phyloP scores from a whole-genome alignment of 2,113 vertebrate genomes.

The Scomber scombrus region DNA sequence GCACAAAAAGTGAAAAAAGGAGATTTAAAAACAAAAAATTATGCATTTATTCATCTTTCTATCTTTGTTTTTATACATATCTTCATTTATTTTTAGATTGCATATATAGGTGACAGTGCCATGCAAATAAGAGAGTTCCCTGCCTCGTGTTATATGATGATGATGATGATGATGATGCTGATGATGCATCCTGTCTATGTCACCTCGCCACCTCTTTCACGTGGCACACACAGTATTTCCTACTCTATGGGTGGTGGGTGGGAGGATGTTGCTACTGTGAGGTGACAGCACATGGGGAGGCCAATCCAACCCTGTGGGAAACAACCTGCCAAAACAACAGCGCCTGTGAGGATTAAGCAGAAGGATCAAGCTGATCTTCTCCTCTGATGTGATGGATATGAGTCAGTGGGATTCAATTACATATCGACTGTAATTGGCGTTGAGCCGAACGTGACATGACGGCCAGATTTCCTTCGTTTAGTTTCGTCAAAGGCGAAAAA shows the following conservation, averaged over 20 bases:
- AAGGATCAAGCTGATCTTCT: neutral
- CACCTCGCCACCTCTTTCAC: slow-evolving; percentile 20
- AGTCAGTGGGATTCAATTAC: slow-evolving; percentile 8
- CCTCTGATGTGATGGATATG: neutral
- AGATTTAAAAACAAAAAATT: no score
- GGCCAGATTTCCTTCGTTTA: neutral
- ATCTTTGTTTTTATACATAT: no score
- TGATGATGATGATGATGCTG: no score
- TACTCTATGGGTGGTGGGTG: neutral
- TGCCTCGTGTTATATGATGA: no score
- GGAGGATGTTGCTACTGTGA: neutral
- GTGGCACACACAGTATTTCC: slow-evolving; percentile 1
- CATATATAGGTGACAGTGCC: no score
- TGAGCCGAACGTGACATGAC: neutral
- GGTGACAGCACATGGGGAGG: neutral
- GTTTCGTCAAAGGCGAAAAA: no score
- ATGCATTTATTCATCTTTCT: no score
- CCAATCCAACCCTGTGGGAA: neutral
- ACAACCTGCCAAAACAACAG: slow-evolving; percentile 34
- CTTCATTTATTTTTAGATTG: no score
- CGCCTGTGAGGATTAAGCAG: slow-evolving; percentile 11
- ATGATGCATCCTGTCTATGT: neutral
- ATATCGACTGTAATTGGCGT: neutral
- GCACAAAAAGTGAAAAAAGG: no score
- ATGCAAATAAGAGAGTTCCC: no score